Evolutionary conservation across 2,888 invertebrate species (phyloP), one percentile per base, ranked within the genome.

Genomic region (Drosophila tanythrix): DNA sequence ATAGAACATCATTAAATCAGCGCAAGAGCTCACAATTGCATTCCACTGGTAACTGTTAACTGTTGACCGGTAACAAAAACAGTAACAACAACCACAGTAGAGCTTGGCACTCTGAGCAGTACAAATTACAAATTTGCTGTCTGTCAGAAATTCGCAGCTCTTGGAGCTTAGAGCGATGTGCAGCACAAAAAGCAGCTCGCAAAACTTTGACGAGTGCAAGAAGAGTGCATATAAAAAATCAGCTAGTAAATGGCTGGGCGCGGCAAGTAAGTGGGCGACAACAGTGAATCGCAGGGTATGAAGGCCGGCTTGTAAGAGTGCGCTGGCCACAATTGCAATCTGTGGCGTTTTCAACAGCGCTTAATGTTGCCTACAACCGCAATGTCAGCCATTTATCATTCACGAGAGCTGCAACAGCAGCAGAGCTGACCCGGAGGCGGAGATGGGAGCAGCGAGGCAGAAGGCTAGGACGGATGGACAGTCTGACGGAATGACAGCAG

Each of bases 321-420:
- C 27, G 56, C 48, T 29, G 62, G 56, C 81, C 79, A 82, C 88
- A 85, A 85, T 88, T 85, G 88, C 88, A 86, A 86, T 88, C 85
- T 85, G 85, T 82, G 85, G 82, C 80, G 75, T 76, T 85, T 85
- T 84, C 83, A 87, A 83, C 88, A 83, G 68, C 85, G 85, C 85
- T 88, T 84, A 84, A 84, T 82, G 83, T 83, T 85, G 85, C 79
- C 86, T 83, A 80, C 86, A 83, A 88, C 80, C 86, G 82, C 86
- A 88, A 82, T 83, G 83, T 86, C 86, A 82, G 82, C 88, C 86
- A 86, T 88, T 86, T 86, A 86, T 88, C 86, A 86, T 86, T 82
- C 74, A 82, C 74, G 53, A 63, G 70, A 75, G 74, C 76, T 66
- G 67, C 52, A 76, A 52, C 58, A 38, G 4, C 59, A 52, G 27